A percentile compares a stretch with the other conserved stretches of the same genome.
These are phyloP conservation scores for Hyperoodon ampullatus DNA, from an alignment of 2,113 vertebrate species.

Conservation along the genomic window DNA sequence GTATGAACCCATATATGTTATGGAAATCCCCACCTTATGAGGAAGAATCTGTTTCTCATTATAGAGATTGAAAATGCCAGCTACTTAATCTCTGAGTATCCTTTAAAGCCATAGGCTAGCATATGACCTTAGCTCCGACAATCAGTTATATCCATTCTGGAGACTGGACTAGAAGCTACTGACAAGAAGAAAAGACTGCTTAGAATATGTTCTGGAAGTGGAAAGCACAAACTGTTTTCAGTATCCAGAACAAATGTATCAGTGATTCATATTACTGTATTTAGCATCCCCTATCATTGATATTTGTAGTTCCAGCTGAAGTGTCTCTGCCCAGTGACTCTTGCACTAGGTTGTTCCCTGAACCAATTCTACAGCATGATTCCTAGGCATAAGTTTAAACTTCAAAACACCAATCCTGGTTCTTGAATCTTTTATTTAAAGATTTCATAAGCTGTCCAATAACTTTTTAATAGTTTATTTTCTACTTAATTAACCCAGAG, in stretches of 20 bases:
- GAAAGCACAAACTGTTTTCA: slow-evolving; percentile 11
- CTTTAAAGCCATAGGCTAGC: background rate
- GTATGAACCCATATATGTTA: background rate
- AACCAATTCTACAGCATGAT: background rate
- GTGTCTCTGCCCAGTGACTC: background rate
- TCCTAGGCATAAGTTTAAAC: background rate
- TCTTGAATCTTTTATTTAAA: slow-evolving; percentile 21
- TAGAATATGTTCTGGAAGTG: background rate
- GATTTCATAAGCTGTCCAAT: background rate
- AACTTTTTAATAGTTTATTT: slow-evolving; percentile 15
- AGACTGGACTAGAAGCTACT: background rate
- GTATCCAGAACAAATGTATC: background rate
- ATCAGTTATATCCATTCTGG: background rate
- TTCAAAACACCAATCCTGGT: background rate
- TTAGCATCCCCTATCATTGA: background rate
- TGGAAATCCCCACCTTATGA: background rate
- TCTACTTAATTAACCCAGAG: background rate
- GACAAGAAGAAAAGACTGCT: background rate
- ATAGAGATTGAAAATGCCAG: background rate
- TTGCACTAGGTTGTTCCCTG: background rate
- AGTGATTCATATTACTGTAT: background rate
- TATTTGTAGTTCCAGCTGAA: background rate
- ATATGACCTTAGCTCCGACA: background rate
- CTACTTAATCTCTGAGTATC: background rate
- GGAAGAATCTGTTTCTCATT: background rate